These are phyloP conservation scores for Sclerodermus sp. DNA, from an alignment of 2,888 invertebrate species.

Conservation along the genomic window DNA sequence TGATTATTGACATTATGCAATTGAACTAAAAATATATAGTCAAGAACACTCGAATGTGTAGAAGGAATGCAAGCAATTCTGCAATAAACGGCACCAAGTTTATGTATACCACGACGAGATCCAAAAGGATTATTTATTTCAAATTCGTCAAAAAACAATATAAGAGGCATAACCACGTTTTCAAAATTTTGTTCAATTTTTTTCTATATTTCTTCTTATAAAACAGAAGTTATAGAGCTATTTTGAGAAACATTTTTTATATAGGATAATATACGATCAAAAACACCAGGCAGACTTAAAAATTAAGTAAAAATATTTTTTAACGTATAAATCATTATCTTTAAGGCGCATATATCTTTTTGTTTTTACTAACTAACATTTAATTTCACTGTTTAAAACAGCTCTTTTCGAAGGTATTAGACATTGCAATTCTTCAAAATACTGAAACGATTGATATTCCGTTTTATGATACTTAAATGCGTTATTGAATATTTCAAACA, in stretches of 20 bases:
- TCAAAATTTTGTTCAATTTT: neutral
- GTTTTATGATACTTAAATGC: constrained; percentile 10
- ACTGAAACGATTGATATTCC: constrained; percentile 6
- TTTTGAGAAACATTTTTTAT: neutral
- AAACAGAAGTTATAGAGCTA: neutral
- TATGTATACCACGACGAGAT: constrained; percentile 19
- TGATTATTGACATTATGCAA: constrained; percentile 22
- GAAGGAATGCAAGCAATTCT: constrained; percentile 16
- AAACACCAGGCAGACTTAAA: too few species aligned
- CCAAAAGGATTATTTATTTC: constrained; percentile 26
- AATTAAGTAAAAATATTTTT: too few species aligned
- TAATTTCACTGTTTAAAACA: neutral
- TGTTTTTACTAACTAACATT: too few species aligned
- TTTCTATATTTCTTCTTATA: neutral
- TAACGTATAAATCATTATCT: too few species aligned
- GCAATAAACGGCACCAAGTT: constrained; percentile 25
- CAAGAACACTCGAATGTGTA: constrained; percentile 17
- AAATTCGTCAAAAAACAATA: constrained; percentile 24
- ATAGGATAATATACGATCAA: too few species aligned
- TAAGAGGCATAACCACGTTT: constrained; percentile 13
- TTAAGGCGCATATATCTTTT: too few species aligned
- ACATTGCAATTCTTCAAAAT: constrained; percentile 7
- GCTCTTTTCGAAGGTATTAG: neutral
- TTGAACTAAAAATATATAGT: constrained; percentile 27
- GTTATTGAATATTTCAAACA: constrained; percentile 1